Conservation (phyloP, 2,888 invertebrate genomes). For the Scaptomyza cyrtandrae region DNA sequence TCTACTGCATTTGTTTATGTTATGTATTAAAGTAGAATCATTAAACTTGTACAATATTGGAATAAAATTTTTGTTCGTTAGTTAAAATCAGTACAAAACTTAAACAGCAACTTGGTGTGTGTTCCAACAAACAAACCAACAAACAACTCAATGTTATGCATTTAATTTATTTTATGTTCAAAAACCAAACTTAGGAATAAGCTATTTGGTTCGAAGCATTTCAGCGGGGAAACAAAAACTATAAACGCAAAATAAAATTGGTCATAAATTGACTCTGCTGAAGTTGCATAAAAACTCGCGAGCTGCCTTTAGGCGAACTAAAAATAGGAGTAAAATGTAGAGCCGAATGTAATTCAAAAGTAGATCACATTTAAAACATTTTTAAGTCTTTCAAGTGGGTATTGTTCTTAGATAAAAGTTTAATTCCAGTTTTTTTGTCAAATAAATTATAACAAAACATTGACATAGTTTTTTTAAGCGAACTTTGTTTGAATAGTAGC, state of each 20-base stretch:
- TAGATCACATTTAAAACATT: constrained; percentile 16
- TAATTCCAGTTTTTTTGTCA: neutral
- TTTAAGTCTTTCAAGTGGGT: constrained; percentile 5
- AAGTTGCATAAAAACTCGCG: constrained; percentile 77
- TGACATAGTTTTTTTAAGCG: neutral
- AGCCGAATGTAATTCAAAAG: constrained; percentile 4
- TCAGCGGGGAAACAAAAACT: constrained; percentile 47
- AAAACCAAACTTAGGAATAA: constrained; percentile 59
- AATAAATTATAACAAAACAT: constrained; percentile 1
- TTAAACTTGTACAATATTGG: constrained; percentile 51
- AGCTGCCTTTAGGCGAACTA: constrained; percentile 19
- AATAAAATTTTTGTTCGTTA: constrained; percentile 42
- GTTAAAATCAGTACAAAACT: constrained; percentile 62
- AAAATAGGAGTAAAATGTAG: constrained; percentile 11
- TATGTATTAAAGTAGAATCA: constrained; percentile 51
- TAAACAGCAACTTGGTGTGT: constrained; percentile 57
- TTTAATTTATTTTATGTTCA: constrained; percentile 31
- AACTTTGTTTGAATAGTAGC: neutral
- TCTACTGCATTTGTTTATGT: constrained; percentile 65
- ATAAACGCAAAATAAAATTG: constrained; percentile 47
- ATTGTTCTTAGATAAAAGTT: neutral
- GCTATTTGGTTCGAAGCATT: constrained; percentile 49
- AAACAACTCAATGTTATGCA: constrained; percentile 64
- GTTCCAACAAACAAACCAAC: constrained; percentile 65
- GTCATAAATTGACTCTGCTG: constrained; percentile 60